Base-by-base conservation (phyloP, 2,888 invertebrate genomes). In the Lamproptera curius region DNA sequence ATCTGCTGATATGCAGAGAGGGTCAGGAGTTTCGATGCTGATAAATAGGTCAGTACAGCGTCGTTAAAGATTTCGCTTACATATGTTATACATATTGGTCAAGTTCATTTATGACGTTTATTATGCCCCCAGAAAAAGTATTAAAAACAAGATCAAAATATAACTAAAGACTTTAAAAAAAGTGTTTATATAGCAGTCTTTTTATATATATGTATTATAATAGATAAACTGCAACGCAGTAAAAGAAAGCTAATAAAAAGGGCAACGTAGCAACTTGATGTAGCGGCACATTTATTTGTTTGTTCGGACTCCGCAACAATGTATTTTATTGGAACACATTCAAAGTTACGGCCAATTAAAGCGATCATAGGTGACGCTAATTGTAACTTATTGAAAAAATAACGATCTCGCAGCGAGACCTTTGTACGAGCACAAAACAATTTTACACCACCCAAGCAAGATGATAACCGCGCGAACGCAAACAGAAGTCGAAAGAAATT, bases 81-180 rank as follows among this genome's bases (percentile, higher is more conserved):
- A 43, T 16, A 2, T 23, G 4, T 6, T 28, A 28, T 28, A 28
- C n/a, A 42, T 16, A 47, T 56, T 76, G 79, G 86, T 82, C 86
- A 87, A 87, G 86, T 85, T 86, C 84, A 80, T 55, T 39, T 34
- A 31, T n/a, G n/a, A n/a, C n/a, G n/a, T n/a, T n/a, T n/a, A n/a
- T n/a, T n/a, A n/a, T n/a, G n/a, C n/a, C n/a, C n/a, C n/a, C n/a
- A n/a, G n/a, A n/a, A n/a, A n/a, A n/a, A n/a, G n/a, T n/a, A n/a
- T n/a, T n/a, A n/a, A n/a, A n/a, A n/a, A n/a, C n/a, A n/a, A n/a
- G n/a, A n/a, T n/a, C n/a, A n/a, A n/a, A n/a, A n/a, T n/a, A n/a
- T n/a, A n/a, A n/a, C n/a, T n/a, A n/a, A n/a, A n/a, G n/a, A n/a
- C n/a, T n/a, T n/a, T n/a, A n/a, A n/a, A n/a, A n/a, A n/a, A n/a